Evolutionary conservation across 2,113 vertebrate genomes (phyloP).

Genomic region (Galbula dea): DNA sequence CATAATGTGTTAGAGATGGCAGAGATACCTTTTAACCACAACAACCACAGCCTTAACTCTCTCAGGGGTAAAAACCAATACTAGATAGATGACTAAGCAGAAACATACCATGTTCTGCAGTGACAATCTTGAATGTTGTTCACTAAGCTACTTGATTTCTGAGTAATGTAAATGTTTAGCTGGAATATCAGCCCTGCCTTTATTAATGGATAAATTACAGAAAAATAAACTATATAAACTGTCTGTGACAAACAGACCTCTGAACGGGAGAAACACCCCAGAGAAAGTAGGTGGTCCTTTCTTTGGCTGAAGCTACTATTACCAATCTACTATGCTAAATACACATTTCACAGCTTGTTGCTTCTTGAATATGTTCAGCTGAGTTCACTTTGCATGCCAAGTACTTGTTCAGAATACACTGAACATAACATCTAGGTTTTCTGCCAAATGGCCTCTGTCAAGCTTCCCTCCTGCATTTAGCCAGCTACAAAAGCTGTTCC

Average conservation of each 20-base stretch:
- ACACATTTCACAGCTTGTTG: conserved; percentile 54
- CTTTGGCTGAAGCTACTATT: neutral
- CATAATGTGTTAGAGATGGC: neutral
- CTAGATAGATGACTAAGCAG: neutral
- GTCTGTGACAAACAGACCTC: neutral
- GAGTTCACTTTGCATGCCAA: conserved; percentile 8
- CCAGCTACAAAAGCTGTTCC: conserved; percentile 28
- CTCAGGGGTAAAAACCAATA: neutral
- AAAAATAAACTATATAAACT: neutral
- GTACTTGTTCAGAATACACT: conserved; percentile 38
- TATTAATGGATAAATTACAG: neutral
- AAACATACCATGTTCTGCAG: neutral
- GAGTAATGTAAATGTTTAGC: neutral
- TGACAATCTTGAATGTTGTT: neutral
- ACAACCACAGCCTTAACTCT: neutral
- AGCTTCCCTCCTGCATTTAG: conserved; percentile 8
- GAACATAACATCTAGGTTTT: neutral
- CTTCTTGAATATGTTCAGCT: conserved; percentile 26
- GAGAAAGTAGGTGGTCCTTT: conserved; percentile 41
- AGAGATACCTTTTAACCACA: neutral
- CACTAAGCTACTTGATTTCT: neutral
- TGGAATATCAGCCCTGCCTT: neutral
- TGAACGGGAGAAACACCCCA: neutral
- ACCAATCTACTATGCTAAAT: conserved; percentile 16
- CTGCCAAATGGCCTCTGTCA: conserved; percentile 43